These are phyloP conservation scores for Hymenochirus boettgeri DNA, from an alignment of 2,113 vertebrate genomes.

Conservation along the genomic window DNA sequence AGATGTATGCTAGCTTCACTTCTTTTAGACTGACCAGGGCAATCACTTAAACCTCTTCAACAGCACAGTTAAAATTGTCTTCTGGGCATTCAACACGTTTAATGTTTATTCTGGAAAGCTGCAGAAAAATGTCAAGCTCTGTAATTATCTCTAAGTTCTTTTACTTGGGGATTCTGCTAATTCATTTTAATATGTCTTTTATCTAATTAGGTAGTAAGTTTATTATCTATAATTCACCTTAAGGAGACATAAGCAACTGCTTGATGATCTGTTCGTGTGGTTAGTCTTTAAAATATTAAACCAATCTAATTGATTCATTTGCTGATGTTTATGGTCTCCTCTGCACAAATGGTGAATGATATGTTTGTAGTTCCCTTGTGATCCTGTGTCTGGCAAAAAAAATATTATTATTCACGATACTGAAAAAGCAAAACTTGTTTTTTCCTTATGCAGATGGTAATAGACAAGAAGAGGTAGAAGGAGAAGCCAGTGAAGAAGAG, in stretches of 20 bases:
- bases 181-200: not conserved
- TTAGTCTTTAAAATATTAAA: not conserved
- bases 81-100: not conserved
- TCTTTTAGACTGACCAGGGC: not conserved
- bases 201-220: not conserved
- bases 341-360: not conserved
- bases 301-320: not conserved
- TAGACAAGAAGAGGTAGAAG: constrained; percentile 81
- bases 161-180: not conserved
- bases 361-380: not conserved
- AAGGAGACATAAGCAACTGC: not conserved
- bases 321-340: not conserved
- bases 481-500: constrained; percentile 84
- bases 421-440: constrained; percentile 27
- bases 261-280: not conserved
- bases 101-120: not conserved
- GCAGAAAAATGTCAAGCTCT: not conserved
- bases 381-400: not conserved
- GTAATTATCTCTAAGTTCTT: constrained; percentile 4
- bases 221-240: constrained; percentile 5
- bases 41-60: not conserved
- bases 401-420: not conserved
- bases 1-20: not conserved
- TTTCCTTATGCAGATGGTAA: constrained; percentile 80
- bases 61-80: not conserved